phyloP scores from a whole-genome alignment of 2,797 vertebrate species.

The Cyclopterus lumpus region DNA sequence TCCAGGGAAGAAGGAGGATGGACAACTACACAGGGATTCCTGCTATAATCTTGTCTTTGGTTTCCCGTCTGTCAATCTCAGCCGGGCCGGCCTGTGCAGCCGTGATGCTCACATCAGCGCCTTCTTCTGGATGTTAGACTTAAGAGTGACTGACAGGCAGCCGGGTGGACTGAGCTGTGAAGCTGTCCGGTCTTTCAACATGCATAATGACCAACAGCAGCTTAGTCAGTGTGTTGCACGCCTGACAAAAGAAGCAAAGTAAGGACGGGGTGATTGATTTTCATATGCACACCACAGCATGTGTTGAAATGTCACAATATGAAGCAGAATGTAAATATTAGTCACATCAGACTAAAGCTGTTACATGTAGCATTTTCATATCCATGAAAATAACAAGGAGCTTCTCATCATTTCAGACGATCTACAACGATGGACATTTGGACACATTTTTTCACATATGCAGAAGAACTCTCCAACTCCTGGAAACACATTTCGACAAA shows the following conservation, averaged over 20 bases:
- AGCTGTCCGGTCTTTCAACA: slow-evolving; percentile 39
- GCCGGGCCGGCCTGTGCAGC: slow-evolving; percentile 13
- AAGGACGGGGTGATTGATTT: slow-evolving; percentile 10
- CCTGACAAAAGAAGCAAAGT: slow-evolving; percentile 13
- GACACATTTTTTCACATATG: too few relatives aligned
- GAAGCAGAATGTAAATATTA: not conserved
- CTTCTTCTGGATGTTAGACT: slow-evolving; percentile 38
- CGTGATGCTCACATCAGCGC: slow-evolving; percentile 24
- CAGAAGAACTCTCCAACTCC: too few relatives aligned
- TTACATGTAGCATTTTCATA: not conserved
- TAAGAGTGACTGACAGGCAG: slow-evolving; percentile 54
- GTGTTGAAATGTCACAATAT: not conserved
- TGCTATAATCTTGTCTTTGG: slow-evolving; percentile 46
- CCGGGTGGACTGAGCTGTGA: slow-evolving; percentile 44
- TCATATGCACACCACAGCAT: slow-evolving; percentile 17
- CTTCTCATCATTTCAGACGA: not conserved
- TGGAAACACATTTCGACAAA: too few relatives aligned
- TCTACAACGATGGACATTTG: not conserved
- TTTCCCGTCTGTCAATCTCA: slow-evolving; percentile 33
- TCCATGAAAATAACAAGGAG: not conserved
- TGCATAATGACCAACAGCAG: slow-evolving; percentile 49
- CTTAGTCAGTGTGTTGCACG: slow-evolving; percentile 26
- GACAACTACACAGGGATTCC: slow-evolving; percentile 39
- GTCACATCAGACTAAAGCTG: not conserved
- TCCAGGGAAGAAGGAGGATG: slow-evolving; percentile 8